These are phyloP conservation scores for Bembecia ichneumoniformis DNA, from an alignment of 2,888 invertebrate genomes.

Conservation along the genomic window DNA sequence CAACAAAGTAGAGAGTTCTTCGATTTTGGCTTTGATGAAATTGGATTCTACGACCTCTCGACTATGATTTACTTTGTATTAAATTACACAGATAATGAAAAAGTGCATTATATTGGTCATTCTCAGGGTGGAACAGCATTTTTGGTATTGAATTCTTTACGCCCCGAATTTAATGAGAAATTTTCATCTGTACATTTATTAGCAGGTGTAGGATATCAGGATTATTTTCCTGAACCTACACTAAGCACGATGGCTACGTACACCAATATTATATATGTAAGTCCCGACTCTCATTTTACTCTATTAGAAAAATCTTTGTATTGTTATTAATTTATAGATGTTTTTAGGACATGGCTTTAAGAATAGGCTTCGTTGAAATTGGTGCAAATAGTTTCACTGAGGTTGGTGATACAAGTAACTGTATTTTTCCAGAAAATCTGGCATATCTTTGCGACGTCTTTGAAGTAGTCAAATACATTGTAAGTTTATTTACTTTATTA, in stretches of 20 bases:
- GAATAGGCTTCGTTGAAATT: slow-evolving; percentile 26
- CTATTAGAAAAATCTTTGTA: too few relatives aligned
- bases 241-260: not conserved
- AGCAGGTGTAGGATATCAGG: slow-evolving; percentile 44
- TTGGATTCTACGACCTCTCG: slow-evolving; percentile 41
- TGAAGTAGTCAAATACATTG: not conserved
- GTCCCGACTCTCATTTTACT: not conserved
- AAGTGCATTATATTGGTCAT: slow-evolving; percentile 53
- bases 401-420: not conserved
- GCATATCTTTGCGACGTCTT: not conserved
- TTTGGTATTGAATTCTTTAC: slow-evolving; percentile 34
- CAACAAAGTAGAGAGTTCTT: slow-evolving; percentile 33
- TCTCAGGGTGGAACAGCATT: slow-evolving; percentile 56
- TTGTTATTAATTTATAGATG: not conserved
- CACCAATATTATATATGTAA: not conserved
- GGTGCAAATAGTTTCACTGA: not conserved
- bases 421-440: not conserved
- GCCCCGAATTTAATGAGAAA: slow-evolving; percentile 42
- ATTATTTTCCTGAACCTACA: slow-evolving; percentile 27
- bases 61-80: slow-evolving; percentile 48
- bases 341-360: slow-evolving; percentile 18
- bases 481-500: not conserved
- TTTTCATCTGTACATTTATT: slow-evolving; percentile 41
- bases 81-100: slow-evolving; percentile 24
- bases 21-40: slow-evolving; percentile 51